Evolutionary conservation across 2,888 invertebrate species (phyloP).

Genomic region (Nemoura dubitans): DNA sequence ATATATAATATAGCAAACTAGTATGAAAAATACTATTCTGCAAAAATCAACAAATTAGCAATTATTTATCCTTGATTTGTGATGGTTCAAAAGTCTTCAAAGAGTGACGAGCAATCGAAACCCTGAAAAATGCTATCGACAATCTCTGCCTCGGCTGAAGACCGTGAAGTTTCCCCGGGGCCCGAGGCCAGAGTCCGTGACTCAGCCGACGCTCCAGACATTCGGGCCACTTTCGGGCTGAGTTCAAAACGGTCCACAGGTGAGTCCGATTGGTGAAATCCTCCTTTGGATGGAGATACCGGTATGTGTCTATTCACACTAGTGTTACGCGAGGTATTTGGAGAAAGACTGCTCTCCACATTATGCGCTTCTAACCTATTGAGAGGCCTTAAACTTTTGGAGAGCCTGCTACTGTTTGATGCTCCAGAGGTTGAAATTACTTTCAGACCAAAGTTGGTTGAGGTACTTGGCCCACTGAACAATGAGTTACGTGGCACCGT

Average conservation of each 20-base stretch:
- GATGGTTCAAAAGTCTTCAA: not conserved
- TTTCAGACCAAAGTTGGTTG: not conserved
- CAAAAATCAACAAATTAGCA: not conserved
- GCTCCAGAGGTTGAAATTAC: not conserved
- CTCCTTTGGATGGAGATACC: not conserved
- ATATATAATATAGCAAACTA: not conserved
- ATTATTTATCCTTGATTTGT: not conserved
- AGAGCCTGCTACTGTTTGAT: no score
- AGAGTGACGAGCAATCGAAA: conserved; percentile 1
- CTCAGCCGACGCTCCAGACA: not conserved
- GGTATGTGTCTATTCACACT: not conserved
- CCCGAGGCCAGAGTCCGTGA: no score
- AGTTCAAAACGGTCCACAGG: not conserved
- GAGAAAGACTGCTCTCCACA: not conserved
- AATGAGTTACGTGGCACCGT: not conserved
- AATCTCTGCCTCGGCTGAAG: not conserved
- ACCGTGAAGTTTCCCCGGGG: not conserved
- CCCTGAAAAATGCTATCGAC: not conserved
- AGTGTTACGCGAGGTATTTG: not conserved
- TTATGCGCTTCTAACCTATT: not conserved
- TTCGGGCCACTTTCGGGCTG: not conserved
- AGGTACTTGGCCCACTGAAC: not conserved
- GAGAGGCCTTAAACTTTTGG: no score
- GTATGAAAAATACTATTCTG: not conserved
- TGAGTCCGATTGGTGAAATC: not conserved